Percentiles rank a stretch among this genome's conserved stretches.
Evolutionary conservation across 30 jellyfish, hydroid and myxozoan species (phyloP).

Genomic region (Rhopilema esculentum): DNA sequence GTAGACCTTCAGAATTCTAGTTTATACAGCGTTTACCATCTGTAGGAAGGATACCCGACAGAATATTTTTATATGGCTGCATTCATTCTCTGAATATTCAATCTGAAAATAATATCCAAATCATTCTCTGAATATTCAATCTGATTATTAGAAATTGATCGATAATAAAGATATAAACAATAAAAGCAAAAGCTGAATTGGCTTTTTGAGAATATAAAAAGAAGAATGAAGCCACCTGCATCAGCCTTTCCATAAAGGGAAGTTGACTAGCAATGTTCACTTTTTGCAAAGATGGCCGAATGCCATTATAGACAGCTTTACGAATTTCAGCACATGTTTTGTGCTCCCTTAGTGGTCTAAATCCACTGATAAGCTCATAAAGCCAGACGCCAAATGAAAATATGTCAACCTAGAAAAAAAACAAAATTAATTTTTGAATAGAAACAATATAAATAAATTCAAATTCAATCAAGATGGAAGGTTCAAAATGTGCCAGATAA

Average conservation of each 20-base stretch:
- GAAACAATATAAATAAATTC: background rate
- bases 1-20: no score
- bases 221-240: constrained; percentile 64
- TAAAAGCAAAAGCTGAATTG: background rate
- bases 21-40: no score
- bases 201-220: background rate
- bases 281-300: constrained; percentile 81
- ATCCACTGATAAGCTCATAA: constrained; percentile 87
- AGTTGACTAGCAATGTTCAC: constrained; percentile 69
- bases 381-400: constrained; percentile 95
- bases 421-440: background rate
- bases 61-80: no score
- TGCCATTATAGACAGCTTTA: constrained; percentile 86
- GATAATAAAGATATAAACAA: no score
- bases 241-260: constrained; percentile 79
- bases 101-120: no score
- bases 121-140: no score
- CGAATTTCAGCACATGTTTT: constrained; percentile 85
- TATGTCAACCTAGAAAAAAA: constrained; percentile 80
- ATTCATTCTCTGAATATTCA: no score
- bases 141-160: no score
- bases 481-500: no score
- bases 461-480: background rate
- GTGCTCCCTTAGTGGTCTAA: constrained; percentile 85
- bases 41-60: no score